Percentiles rank a stretch among this genome's conserved stretches.
Evolutionary conservation across 2,888 invertebrate genomes (phyloP).

Genomic region (Drosophila fulvimacula): DNA sequence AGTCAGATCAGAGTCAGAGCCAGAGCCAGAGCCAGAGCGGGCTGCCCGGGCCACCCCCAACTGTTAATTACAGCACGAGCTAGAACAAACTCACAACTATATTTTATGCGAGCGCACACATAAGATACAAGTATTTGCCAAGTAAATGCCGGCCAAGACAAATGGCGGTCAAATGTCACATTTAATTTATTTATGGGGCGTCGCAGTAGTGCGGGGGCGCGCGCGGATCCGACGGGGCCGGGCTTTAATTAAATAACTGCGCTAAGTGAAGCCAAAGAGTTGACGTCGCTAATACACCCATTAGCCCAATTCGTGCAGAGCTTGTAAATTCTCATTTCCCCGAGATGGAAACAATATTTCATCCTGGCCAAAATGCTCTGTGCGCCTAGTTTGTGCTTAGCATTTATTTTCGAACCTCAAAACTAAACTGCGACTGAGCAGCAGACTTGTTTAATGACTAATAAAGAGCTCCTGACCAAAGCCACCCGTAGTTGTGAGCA

Average conservation of each 20-base stretch:
- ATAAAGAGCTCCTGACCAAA: background rate
- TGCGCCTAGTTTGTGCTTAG: background rate
- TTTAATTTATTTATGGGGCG: conserved; percentile 74
- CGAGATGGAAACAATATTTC: conserved; percentile 14
- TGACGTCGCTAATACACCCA: conserved; percentile 68
- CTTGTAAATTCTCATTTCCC: conserved; percentile 61
- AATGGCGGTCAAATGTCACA: conserved; percentile 79
- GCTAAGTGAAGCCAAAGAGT: conserved; percentile 74
- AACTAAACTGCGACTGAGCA: background rate
- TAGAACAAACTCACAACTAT: conserved; percentile 27
- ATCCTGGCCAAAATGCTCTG: background rate
- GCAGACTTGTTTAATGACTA: background rate
- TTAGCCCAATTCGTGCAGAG: conserved; percentile 62
- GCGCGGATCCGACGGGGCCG: background rate
- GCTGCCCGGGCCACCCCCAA: background rate
- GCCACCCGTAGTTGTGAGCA: background rate
- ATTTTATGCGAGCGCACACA: conserved; percentile 41
- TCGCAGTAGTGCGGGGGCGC: conserved; percentile 21
- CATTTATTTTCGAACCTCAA: background rate
- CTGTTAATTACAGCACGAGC: conserved; percentile 64
- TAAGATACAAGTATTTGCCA: conserved; percentile 60
- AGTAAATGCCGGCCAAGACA: conserved; percentile 60
- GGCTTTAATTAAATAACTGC: conserved; percentile 73
- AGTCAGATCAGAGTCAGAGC: conserved; percentile 10
- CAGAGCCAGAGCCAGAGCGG: background rate